Evolutionary conservation across 2,888 invertebrate species (phyloP).

Genomic region (Epinotia bilunana): DNA sequence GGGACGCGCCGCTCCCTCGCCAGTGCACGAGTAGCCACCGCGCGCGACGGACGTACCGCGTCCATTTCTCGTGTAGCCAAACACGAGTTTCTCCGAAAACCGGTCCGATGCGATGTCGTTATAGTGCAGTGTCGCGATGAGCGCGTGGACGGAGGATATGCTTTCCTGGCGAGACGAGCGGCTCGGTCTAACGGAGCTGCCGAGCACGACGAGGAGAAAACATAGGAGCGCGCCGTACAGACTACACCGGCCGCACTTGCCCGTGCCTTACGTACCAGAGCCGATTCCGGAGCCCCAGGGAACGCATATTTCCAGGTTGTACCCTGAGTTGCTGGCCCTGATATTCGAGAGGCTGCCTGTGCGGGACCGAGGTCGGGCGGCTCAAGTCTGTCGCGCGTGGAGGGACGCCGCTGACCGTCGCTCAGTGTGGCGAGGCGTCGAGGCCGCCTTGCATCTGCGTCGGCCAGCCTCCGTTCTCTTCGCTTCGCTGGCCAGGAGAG

Average conservation of each 20-base stretch:
- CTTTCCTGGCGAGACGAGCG: constrained; percentile 79
- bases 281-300: constrained; percentile 81
- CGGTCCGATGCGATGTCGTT: constrained; percentile 77
- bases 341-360: constrained; percentile 96
- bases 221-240: constrained; percentile 86
- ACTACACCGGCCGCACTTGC: constrained; percentile 87
- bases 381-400: constrained; percentile 96
- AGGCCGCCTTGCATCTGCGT: constrained; percentile 94
- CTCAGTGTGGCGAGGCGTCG: constrained; percentile 97
- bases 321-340: constrained; percentile 96
- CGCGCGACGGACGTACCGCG: constrained; percentile 61
- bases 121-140: constrained; percentile 77
- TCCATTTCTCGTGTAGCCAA: constrained; percentile 36
- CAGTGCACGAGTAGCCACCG: constrained; percentile 74
- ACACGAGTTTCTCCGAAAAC: constrained; percentile 73
- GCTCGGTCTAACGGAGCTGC: constrained; percentile 75
- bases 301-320: constrained; percentile 93
- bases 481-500: constrained; percentile 92
- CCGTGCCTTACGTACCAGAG: constrained; percentile 76
- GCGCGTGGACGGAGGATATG: constrained; percentile 82
- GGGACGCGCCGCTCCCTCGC: constrained; percentile 60
- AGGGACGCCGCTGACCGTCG: constrained; percentile 96
- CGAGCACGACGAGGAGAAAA: constrained; percentile 81
- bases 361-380: constrained; percentile 94
- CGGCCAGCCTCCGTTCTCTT: constrained; percentile 93